Base-by-base conservation (phyloP, 2,888 invertebrate genomes). In the Drosophila anomalipes region DNA sequence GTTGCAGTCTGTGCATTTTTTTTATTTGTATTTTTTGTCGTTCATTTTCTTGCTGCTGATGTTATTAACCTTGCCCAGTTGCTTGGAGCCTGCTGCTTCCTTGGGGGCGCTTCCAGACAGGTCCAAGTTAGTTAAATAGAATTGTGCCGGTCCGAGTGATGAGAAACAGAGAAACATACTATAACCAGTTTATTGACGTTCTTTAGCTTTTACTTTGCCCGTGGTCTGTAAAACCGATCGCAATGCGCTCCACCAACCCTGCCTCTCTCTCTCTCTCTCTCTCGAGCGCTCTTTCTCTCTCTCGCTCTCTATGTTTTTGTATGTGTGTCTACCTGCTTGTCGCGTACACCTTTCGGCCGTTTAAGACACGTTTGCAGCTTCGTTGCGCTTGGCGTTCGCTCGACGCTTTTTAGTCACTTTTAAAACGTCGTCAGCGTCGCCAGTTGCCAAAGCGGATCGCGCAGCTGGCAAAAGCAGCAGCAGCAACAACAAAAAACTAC, bases 281-380 rank as follows among this genome's bases (percentile, higher is more conserved):
- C 53, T 22, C 5, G 35, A 35, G 35, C 35, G 35, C 14, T 2
- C 49, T 47, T 53, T 19, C 52, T 39, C 39, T 39, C 16, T 39
- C 30, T n/a, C 35, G 44, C 19, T 28, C 39, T 54, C 14, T 32
- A 26, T 49, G 19, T 35, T 41, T 41, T 39, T 56, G 37, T 56
- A 37, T 52, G 57, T 52, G 57, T 59, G 52, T 49, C 28, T 66
- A 67, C 66, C 70, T 66, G 57, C 44, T 67, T 74, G 61, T 62
- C 39, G 58, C 52, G 62, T 35, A 57, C 71, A 75, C 70, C 77
- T 63, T 74, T 74, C 63, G 61, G 76, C 67, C 70, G 77, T 86
- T 74, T 79, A 88, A 86, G 86, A 88, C 86, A 86, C 86, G 86
- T 86, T 86, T 86, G 83, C 83, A 88, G 81, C 86, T 81, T 79